Evolutionary conservation across 2,113 vertebrate genomes (phyloP), one percentile per base, ranked within the genome.

Genomic region (Mesitornis unicolor): DNA sequence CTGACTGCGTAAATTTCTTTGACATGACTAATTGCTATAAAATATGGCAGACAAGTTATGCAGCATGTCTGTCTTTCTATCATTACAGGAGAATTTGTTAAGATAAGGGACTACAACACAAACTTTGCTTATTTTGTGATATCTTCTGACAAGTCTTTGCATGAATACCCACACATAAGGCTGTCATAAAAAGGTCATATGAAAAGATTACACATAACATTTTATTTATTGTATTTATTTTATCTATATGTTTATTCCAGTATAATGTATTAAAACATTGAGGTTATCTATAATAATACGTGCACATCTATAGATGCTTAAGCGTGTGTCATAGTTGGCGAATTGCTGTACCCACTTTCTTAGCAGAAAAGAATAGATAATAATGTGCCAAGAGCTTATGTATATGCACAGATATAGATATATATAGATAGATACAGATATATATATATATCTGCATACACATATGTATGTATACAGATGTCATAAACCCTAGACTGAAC

Each of bases 131-230:
- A 60, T 36, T 93, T 54, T 67, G 47, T 59, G 24, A 1, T 77
- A 69, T 11, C 65, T 84, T 82, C 65, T 82, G 53, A 71, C 45
- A 94, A 82, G 48, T 75, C n/a, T 54, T 36, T 51, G 26, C 69
- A 82, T 0, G 26, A 84, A 68, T 13, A 56, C 5, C 26, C 20
- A 56, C 5, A 22, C 20, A 56, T 0, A 1, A 19, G 19, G 16
- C 28, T 76, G 26, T 18, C 76, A 67, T 25, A 91, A 95, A 67
- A 57, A 51, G 15, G 53, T 26, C 31, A 51, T 26, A 59, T 31
- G 53, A 82, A 36, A 18, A 83, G 9, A 21, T 51, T 54, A 68
- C 38, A 73, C 11, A 40, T 6, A 82, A 84, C 1, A 2, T 42
- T 28, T n/a, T 16, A 51, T 22, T 38, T 47, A 28, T 20, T 38